These are phyloP conservation scores for Lontra canadensis DNA, from an alignment of 2,113 vertebrate species.

Conservation along the genomic window DNA sequence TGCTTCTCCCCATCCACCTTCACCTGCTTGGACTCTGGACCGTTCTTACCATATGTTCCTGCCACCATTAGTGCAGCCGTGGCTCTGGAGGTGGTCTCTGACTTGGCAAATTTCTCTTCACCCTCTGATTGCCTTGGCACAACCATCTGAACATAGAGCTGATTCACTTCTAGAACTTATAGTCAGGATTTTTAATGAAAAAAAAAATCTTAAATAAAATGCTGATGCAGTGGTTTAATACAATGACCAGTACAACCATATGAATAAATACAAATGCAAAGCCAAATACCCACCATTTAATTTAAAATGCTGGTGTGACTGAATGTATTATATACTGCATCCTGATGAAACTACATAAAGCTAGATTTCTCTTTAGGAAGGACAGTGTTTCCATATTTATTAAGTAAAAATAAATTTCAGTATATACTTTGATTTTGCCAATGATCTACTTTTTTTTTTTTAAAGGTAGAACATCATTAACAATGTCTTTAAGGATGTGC, in stretches of 20 bases:
- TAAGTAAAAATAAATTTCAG: constrained; percentile 30
- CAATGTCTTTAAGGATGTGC: not conserved
- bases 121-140: not conserved
- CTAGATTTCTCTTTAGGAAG: not conserved
- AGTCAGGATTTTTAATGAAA: not conserved
- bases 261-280: constrained; percentile 13
- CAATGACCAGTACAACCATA: not conserved
- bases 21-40: not conserved
- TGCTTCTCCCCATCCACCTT: not conserved
- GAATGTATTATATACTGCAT: not conserved
- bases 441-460: not conserved
- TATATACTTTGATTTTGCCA: not conserved
- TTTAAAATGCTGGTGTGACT: not conserved
- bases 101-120: constrained; percentile 22
- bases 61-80: not conserved
- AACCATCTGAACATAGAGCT: not conserved
- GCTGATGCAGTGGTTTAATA: not conserved
- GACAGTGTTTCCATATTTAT: not conserved
- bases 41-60: not conserved
- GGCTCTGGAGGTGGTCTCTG: not conserved
- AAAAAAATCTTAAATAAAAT: constrained; percentile 9
- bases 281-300: constrained; percentile 1
- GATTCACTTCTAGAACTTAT: not conserved
- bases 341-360: not conserved
- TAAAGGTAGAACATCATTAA: not conserved